Conservation (phyloP, 2,797 vertebrate species). For the Lemur catta region DNA sequence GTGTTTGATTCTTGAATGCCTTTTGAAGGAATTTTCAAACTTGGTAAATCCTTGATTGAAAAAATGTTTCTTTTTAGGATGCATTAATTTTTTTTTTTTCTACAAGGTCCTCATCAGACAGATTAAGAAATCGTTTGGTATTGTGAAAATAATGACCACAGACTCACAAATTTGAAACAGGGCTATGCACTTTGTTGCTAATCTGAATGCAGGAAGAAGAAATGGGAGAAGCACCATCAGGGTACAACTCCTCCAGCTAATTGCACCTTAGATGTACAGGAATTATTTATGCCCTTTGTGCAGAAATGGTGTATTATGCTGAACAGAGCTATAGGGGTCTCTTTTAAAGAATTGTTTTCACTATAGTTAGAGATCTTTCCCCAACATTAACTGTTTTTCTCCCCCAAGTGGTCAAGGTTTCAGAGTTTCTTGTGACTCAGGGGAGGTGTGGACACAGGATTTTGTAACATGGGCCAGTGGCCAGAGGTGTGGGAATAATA, state of each 20-base stretch:
- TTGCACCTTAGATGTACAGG: background rate
- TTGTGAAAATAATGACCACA: background rate
- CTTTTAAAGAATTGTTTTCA: background rate
- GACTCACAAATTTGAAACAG: background rate
- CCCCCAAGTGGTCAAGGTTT: background rate
- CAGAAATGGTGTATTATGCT: background rate
- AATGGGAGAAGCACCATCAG: background rate
- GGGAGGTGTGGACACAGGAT: background rate
- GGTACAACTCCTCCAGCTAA: accelerated
- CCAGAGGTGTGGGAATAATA: background rate
- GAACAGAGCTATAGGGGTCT: background rate
- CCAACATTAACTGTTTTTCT: background rate
- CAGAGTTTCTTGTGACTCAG: background rate
- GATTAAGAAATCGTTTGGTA: background rate
- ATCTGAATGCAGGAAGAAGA: background rate
- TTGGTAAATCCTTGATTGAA: background rate
- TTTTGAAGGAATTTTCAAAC: background rate
- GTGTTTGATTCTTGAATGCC: background rate
- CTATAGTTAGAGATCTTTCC: background rate
- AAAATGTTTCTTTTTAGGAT: background rate
- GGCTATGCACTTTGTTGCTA: background rate
- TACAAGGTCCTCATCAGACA: background rate
- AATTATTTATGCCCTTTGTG: background rate
- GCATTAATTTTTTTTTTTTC: background rate
- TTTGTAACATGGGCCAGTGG: background rate